phyloP scores from a whole-genome alignment of 2,888 invertebrate genomes.

The Steinernema carpocapsae region DNA sequence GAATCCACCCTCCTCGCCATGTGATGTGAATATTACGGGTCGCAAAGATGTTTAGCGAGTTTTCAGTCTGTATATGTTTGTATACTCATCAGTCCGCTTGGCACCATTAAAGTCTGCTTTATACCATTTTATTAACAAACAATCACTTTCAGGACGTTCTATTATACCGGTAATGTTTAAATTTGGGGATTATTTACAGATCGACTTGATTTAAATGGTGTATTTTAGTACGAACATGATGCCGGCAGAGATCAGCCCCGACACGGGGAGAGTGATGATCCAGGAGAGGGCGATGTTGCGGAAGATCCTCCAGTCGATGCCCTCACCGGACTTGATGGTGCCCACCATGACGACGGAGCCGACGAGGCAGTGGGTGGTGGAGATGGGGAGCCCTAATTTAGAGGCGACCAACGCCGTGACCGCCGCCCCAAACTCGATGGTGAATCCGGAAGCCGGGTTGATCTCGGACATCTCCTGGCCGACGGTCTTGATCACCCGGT shows the following conservation, averaged over 20 bases:
- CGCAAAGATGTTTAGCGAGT: too few relatives aligned
- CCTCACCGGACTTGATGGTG: constrained; percentile 76
- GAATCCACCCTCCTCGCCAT: neutral
- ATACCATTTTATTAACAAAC: neutral
- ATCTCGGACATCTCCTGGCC: constrained; percentile 95
- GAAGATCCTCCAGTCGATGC: constrained; percentile 73
- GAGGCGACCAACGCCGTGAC: constrained; percentile 93
- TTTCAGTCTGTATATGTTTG: neutral
- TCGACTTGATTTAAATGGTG: neutral
- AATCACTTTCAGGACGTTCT: neutral
- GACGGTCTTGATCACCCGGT: constrained; percentile 92
- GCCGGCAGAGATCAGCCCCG: constrained; percentile 55
- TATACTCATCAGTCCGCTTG: neutral
- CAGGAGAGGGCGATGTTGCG: constrained; percentile 94
- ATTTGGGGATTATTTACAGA: constrained; percentile 20
- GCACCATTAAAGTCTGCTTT: neutral
- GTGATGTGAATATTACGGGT: neutral
- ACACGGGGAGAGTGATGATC: constrained; percentile 89
- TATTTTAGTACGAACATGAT: constrained; percentile 58
- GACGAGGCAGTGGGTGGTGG: constrained; percentile 95
- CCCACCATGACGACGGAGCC: constrained; percentile 96
- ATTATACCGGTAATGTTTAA: constrained; percentile 3
- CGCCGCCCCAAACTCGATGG: constrained; percentile 93
- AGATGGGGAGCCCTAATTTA: constrained; percentile 93
- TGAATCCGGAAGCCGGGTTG: constrained; percentile 94